These are phyloP conservation scores for Phengaris arion DNA, from an alignment of 2,888 invertebrate genomes.

Conservation along the genomic window DNA sequence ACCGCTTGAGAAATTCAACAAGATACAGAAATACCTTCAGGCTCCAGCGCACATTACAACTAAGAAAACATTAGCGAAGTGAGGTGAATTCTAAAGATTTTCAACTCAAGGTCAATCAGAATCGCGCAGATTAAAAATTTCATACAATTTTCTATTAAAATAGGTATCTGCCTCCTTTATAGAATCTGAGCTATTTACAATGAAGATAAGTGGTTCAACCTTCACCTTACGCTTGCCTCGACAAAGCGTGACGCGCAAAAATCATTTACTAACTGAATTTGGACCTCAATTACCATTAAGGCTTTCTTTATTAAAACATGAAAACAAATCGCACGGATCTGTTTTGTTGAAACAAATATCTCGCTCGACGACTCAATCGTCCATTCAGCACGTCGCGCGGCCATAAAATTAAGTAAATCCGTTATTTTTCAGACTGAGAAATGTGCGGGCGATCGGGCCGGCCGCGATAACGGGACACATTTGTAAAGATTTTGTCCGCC, in stretches of 20 bases:
- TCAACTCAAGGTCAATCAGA: too few relatives aligned
- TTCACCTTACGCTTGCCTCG: too few relatives aligned
- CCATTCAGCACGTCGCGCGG: constrained; percentile 75
- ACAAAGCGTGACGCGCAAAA: too few relatives aligned
- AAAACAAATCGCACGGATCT: background rate
- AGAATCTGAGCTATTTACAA: too few relatives aligned
- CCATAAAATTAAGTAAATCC: constrained; percentile 80
- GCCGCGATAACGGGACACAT: constrained; percentile 72
- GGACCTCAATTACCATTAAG: too few relatives aligned
- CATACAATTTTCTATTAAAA: background rate
- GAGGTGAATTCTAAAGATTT: too few relatives aligned
- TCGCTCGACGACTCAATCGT: constrained; percentile 55
- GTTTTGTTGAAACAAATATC: constrained; percentile 3
- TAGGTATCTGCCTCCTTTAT: background rate
- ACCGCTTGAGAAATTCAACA: too few relatives aligned
- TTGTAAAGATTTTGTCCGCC: constrained; percentile 76
- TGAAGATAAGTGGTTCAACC: too few relatives aligned
- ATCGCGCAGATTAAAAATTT: background rate
- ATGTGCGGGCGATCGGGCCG: constrained; percentile 67
- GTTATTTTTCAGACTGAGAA: constrained; percentile 78
- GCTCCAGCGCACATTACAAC: too few relatives aligned
- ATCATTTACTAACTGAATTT: too few relatives aligned
- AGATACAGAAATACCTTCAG: too few relatives aligned
- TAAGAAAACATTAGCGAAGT: too few relatives aligned
- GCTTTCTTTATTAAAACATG: background rate